Base-by-base conservation (phyloP, 2,888 invertebrate genomes). In the Lochmaea capreae region DNA sequence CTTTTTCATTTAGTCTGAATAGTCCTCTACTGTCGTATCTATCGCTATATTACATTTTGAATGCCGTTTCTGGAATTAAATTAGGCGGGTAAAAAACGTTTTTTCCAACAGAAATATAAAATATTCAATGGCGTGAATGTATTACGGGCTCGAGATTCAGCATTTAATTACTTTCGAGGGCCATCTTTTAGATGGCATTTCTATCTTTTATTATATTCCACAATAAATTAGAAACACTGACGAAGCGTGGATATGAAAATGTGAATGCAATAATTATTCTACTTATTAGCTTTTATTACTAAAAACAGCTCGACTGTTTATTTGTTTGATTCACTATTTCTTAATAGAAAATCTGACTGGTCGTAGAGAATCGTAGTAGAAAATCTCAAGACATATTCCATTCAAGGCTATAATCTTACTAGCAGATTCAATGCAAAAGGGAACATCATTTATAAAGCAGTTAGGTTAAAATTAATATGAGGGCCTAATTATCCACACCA, bases 81-180 rank as follows among this genome's bases (percentile, higher is more conserved):
- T 69, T 69, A 63, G 39, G 39, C 18, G 33, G 26, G 39, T 16
- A 52, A 70, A 71, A 72, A 71, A 58, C 62, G 67, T 49, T 69
- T 10, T 63, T 63, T 42, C 43, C 54, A 69, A 61, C 65, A 18
- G 72, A 57, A 66, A 72, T 67, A 72, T 72, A 65, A 71, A 76
- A 77, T 75, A 70, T 75, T 73, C 72, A 69, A 69, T 74, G 62
- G 73, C 54, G 67, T 62, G 63, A 71, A 75, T 75, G 67, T 18
- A 18, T 54, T 49, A 73, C 74, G 57, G 57, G 58, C 71, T 67
- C 59, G 70, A 68, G 76, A 74, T 76, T 77, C 63, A 65, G 54
- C 74, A 78, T 80, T 79, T 80, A 80, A 80, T 81, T 80, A 79
- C 78, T 74, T 78, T 80, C 16, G 78, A 71, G 67, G 75, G 76